These are phyloP conservation scores for Acanthurus lineatus DNA, from an alignment of 2,797 vertebrate genomes.

Conservation along the genomic window DNA sequence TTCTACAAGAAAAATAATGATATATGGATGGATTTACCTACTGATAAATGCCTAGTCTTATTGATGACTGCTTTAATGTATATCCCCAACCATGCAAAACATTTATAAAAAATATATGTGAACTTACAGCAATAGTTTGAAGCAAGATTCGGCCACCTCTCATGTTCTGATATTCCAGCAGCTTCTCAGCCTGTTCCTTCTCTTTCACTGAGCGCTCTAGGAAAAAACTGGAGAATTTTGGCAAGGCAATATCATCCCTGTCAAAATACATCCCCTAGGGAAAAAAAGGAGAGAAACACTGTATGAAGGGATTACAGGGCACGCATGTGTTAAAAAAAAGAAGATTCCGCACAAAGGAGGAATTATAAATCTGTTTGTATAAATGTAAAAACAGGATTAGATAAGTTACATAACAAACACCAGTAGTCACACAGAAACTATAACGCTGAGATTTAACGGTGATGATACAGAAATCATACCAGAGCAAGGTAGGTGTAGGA, in stretches of 20 bases:
- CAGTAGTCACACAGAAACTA: background rate
- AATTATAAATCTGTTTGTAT: background rate
- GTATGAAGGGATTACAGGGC: background rate
- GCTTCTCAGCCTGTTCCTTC: slow-evolving; percentile 84
- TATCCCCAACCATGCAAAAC: too few relatives aligned
- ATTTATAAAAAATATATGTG: background rate
- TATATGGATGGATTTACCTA: background rate
- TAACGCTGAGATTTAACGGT: background rate
- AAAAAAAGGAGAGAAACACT: background rate
- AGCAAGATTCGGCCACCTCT: slow-evolving; percentile 86
- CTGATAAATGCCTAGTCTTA: background rate
- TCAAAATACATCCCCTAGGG: slow-evolving; percentile 88
- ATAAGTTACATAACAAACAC: background rate
- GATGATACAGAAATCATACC: slow-evolving; percentile 55
- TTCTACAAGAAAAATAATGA: slow-evolving; percentile 68
- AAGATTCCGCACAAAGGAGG: background rate
- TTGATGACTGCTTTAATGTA: background rate
- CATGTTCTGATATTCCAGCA: slow-evolving; percentile 86
- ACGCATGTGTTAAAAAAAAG: background rate
- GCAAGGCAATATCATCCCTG: slow-evolving; percentile 87
- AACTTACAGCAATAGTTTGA: slow-evolving; percentile 82
- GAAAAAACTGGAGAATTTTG: slow-evolving; percentile 86
- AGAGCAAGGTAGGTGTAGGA: slow-evolving; percentile 84
- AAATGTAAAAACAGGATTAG: background rate
- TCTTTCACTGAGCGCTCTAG: slow-evolving; percentile 84